phyloP scores from a whole-genome alignment of 1,140 invertebrate genomes.

The Mactra quadrangularis region DNA sequence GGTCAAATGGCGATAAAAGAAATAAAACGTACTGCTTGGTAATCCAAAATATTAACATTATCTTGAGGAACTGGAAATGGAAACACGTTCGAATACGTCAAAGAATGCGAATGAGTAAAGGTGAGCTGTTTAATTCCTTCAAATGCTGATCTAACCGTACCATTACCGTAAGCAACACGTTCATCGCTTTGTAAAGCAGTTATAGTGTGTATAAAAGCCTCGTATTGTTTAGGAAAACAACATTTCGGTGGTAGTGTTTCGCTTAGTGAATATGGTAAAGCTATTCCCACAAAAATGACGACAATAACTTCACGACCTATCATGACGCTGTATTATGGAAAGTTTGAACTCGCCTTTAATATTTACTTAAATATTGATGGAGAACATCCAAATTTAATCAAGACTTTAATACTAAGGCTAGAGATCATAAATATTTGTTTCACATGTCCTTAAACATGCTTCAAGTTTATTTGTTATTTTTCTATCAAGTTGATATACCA shows the following conservation, averaged over 20 bases:
- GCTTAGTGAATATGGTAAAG: not conserved
- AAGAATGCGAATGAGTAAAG: conserved; percentile 3
- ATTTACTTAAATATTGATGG: not conserved
- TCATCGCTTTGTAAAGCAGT: not conserved
- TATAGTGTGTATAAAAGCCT: conserved; percentile 8
- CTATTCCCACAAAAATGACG: not conserved
- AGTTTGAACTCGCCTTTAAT: not conserved
- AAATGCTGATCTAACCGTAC: conserved; percentile 13
- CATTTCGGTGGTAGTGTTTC: conserved; percentile 8
- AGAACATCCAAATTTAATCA: too few relatives aligned
- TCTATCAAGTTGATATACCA: too few relatives aligned
- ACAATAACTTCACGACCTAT: not conserved
- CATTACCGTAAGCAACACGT: conserved; percentile 19
- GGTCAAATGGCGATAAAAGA: too few relatives aligned
- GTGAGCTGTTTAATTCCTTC: conserved; percentile 35
- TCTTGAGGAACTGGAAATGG: conserved; percentile 13
- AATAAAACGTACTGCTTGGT: conserved; percentile 35
- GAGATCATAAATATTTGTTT: too few relatives aligned
- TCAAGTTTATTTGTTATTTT: too few relatives aligned
- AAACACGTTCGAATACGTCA: not conserved
- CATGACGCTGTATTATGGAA: not conserved
- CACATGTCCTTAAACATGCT: too few relatives aligned
- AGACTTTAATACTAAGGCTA: too few relatives aligned
- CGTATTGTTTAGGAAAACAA: conserved; percentile 36
- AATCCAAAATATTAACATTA: conserved; percentile 32